A percentile compares a stretch with the other conserved stretches of the same genome.
Evolutionary conservation across 2,888 invertebrate species (phyloP).

Genomic region (Spilosoma lubricipeda): DNA sequence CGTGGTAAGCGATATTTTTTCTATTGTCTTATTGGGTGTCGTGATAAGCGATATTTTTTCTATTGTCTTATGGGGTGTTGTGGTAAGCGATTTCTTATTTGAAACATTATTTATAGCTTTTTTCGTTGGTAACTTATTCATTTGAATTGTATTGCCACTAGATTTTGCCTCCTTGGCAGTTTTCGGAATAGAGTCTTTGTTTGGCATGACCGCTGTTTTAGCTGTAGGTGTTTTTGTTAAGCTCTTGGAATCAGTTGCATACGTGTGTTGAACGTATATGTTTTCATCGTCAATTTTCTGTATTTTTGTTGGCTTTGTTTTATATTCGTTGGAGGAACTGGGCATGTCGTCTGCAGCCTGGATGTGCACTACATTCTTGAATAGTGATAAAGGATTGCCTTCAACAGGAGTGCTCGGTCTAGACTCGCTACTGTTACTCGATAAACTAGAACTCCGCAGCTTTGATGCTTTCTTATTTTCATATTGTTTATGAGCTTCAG

Average conservation of each 20-base stretch:
- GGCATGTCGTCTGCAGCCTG: conserved; percentile 55
- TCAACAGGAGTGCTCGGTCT: conserved; percentile 44
- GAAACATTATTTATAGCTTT: not conserved
- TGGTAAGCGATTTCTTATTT: not conserved
- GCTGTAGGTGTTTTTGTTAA: not conserved
- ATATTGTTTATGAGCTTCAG: not conserved
- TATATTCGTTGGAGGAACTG: not conserved
- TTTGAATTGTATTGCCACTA: not conserved
- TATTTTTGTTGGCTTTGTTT: conserved; percentile 3
- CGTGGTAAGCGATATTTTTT: too few species aligned
- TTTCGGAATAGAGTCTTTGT: not conserved
- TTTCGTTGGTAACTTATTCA: not conserved
- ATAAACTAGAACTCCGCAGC: conserved; percentile 23
- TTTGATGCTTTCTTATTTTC: conserved; percentile 3
- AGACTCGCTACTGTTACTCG: conserved; percentile 48
- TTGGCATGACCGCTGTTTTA: not conserved
- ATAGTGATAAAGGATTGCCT: conserved; percentile 64
- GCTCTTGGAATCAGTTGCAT: not conserved
- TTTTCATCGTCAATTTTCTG: conserved; percentile 19
- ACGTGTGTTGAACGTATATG: conserved; percentile 27
- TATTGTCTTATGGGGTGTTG: too few species aligned
- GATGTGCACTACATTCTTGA: conserved; percentile 73
- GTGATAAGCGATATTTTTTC: too few species aligned
- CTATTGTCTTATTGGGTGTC: too few species aligned
- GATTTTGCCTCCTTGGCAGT: not conserved